Evolutionary conservation across 2,888 invertebrate genomes (phyloP).

Genomic region (Plemyria rubiginata): DNA sequence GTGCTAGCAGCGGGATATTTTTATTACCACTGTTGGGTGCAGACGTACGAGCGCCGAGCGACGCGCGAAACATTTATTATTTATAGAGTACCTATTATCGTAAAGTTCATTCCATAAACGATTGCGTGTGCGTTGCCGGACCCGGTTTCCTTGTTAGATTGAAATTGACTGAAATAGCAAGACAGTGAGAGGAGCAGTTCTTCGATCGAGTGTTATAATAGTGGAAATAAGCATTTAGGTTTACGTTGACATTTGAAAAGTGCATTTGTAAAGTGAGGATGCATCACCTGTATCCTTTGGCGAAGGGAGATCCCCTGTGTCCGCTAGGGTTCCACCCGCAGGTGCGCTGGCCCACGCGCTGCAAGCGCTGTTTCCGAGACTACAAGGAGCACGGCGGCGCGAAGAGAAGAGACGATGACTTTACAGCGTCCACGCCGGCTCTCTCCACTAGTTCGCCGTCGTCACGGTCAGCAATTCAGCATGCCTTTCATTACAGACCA

Average conservation of each 20-base stretch:
- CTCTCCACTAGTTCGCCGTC: constrained; percentile 87
- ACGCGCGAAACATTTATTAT: constrained; percentile 76
- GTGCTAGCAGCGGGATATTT: constrained; percentile 82
- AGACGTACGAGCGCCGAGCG: constrained; percentile 73
- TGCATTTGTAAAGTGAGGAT: constrained; percentile 82
- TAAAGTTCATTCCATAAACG: constrained; percentile 81
- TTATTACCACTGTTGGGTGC: constrained; percentile 79
- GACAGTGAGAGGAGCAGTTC: constrained; percentile 28
- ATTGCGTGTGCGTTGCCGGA: constrained; percentile 52
- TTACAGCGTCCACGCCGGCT: constrained; percentile 91
- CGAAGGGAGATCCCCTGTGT: constrained; percentile 95
- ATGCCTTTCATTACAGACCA: constrained; percentile 3
- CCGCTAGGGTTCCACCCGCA: constrained; percentile 97
- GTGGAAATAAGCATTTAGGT: constrained; percentile 67
- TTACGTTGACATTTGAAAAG: constrained; percentile 73
- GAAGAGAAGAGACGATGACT: constrained; percentile 86
- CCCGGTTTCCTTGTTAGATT: constrained; percentile 46
- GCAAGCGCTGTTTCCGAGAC: constrained; percentile 96
- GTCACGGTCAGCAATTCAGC: constrained; percentile 84
- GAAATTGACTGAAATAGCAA: constrained; percentile 37
- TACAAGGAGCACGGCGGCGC: constrained; percentile 95
- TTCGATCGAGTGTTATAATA: constrained; percentile 34
- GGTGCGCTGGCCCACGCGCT: constrained; percentile 96
- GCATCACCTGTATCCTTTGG: constrained; percentile 91
- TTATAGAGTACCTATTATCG: constrained; percentile 70